phyloP scores from a whole-genome alignment of 2,888 invertebrate species.

The Pandemis corylana region DNA sequence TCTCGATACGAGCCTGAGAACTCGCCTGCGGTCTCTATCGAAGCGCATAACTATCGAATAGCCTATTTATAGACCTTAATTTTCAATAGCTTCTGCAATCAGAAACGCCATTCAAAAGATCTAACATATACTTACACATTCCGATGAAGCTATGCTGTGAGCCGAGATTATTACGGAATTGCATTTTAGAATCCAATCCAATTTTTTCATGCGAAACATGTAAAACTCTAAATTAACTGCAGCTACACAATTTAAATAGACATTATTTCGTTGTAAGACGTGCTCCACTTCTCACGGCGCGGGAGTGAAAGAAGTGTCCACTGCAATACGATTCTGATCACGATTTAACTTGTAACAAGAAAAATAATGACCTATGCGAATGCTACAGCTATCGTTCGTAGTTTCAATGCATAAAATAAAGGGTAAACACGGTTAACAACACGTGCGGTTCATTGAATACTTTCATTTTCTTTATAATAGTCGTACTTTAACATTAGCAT shows the following conservation, averaged over 20 bases:
- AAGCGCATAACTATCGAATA: slow-evolving; percentile 24
- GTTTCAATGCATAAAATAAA: background rate
- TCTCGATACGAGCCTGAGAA: slow-evolving; percentile 24
- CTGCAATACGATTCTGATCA: slow-evolving; percentile 48
- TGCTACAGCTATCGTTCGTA: slow-evolving; percentile 4
- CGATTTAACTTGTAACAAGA: slow-evolving; percentile 27
- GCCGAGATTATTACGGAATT: background rate
- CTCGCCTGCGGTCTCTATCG: slow-evolving; percentile 27
- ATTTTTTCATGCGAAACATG: slow-evolving; percentile 22
- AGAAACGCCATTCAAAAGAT: slow-evolving; percentile 18
- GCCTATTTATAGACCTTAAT: slow-evolving; percentile 27
- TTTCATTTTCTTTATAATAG: slow-evolving; percentile 15
- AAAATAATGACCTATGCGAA: slow-evolving; percentile 35
- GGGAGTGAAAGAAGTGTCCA: slow-evolving; percentile 58
- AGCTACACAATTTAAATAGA: slow-evolving; percentile 44
- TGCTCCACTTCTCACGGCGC: slow-evolving; percentile 70
- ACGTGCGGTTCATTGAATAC: background rate
- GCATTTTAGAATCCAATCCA: slow-evolving; percentile 12
- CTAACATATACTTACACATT: slow-evolving; percentile 17
- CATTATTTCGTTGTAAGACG: slow-evolving; percentile 54
- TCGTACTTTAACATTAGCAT: background rate
- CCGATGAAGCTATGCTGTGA: slow-evolving; percentile 2
- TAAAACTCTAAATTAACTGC: slow-evolving; percentile 26
- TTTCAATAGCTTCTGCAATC: slow-evolving; percentile 33
- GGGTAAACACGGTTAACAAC: slow-evolving; percentile 5